Conservation (phyloP, 1,140 invertebrate species). For the Samia ricini region DNA sequence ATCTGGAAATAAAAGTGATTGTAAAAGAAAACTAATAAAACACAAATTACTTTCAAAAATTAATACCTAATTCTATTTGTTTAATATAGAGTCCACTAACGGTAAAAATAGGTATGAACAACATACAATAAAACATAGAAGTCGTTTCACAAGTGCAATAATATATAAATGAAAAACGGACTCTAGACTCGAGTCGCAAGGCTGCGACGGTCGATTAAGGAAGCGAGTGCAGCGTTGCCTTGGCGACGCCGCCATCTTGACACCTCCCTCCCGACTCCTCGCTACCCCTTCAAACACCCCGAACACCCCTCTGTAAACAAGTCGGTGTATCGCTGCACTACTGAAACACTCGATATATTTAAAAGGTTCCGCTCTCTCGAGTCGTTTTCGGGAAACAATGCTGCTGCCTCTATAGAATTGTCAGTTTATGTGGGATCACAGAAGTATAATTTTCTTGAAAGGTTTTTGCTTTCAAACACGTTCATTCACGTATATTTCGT, state of each 20-base stretch:
- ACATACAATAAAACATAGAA: slow-evolving; percentile 3
- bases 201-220: slow-evolving; percentile 72
- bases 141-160: slow-evolving; percentile 56
- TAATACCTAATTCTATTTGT: too few species aligned
- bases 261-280: slow-evolving; percentile 27
- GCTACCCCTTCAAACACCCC: slow-evolving; percentile 13
- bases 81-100: too few species aligned
- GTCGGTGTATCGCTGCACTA: slow-evolving; percentile 70
- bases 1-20: too few species aligned
- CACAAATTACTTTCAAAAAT: too few species aligned
- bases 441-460: slow-evolving; percentile 22
- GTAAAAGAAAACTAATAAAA: too few species aligned
- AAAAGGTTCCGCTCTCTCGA: slow-evolving; percentile 44
- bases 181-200: slow-evolving; percentile 43
- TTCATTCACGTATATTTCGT: neutral
- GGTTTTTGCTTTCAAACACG: neutral
- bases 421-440: slow-evolving; percentile 31
- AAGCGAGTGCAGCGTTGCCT: slow-evolving; percentile 73
- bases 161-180: slow-evolving; percentile 60
- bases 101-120: too few species aligned
- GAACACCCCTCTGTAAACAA: slow-evolving; percentile 63
- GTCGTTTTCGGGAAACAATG: slow-evolving; percentile 36
- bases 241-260: slow-evolving; percentile 70
- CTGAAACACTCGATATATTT: slow-evolving; percentile 74
- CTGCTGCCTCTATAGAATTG: slow-evolving; percentile 42